Evolutionary conservation across 2,888 invertebrate species (phyloP).

Genomic region (Chirona hameri): DNA sequence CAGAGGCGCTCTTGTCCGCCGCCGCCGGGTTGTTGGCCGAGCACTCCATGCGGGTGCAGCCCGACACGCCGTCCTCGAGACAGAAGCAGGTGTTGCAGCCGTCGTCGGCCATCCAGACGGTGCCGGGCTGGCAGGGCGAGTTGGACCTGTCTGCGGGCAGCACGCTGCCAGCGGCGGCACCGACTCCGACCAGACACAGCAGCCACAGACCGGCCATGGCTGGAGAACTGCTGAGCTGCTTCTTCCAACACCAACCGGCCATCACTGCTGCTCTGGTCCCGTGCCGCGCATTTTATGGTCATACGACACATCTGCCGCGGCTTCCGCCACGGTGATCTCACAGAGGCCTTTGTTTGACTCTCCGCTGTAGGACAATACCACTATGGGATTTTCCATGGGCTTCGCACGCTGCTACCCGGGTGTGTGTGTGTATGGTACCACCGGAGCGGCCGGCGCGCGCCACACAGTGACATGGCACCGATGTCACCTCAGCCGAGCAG

Average conservation of each 20-base stretch:
- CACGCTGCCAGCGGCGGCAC: background rate
- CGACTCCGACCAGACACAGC: background rate
- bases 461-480: no score
- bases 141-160: no score
- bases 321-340: background rate
- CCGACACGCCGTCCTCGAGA: background rate
- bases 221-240: background rate
- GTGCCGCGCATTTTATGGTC: background rate
- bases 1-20: background rate
- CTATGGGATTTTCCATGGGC: no score
- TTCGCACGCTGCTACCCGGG: no score
- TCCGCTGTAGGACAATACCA: no score
- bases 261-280: background rate
- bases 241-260: no score
- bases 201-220: background rate
- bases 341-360: background rate
- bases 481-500: no score
- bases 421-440: no score
- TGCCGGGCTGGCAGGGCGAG: background rate
- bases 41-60: background rate
- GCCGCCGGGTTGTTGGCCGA: background rate
- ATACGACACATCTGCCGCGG: background rate
- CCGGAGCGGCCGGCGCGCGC: no score
- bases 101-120: background rate
- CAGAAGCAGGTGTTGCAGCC: constrained; percentile 29